A percentile compares a stretch with the other conserved stretches of the same genome.
Evolutionary conservation across 1,140 invertebrate species (phyloP).

Genomic region (Pachypsylla venusta): DNA sequence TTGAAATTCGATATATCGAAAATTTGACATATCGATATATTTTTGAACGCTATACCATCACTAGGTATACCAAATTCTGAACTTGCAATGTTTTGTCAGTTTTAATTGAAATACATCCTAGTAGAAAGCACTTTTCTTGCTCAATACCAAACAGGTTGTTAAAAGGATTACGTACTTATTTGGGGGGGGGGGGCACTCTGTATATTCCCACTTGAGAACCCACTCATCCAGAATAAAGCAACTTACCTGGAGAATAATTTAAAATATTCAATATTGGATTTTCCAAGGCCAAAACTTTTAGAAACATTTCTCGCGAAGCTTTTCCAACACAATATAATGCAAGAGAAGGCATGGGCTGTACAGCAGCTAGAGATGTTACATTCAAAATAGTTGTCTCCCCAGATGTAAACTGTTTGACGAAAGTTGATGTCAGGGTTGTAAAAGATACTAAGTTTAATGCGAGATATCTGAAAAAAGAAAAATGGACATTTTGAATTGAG

Average conservation of each 20-base stretch:
- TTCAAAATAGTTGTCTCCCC: slow-evolving; percentile 55
- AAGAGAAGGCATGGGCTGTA: slow-evolving; percentile 58
- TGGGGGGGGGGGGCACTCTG: no score
- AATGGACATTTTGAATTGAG: no score
- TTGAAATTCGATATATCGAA: no score
- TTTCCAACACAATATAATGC: slow-evolving; percentile 73
- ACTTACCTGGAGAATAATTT: slow-evolving; percentile 74
- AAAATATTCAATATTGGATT: slow-evolving; percentile 57
- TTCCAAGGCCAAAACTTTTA: slow-evolving; percentile 67
- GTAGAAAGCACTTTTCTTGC: no score
- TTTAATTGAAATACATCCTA: no score
- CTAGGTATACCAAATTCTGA: background rate
- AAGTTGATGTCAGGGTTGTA: slow-evolving; percentile 57
- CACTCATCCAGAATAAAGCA: no score
- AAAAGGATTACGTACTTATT: no score
- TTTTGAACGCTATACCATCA: no score
- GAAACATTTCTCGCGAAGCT: slow-evolving; percentile 84
- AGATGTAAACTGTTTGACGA: slow-evolving; percentile 41
- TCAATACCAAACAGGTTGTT: no score
- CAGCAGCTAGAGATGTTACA: slow-evolving; percentile 67
- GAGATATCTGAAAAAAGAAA: slow-evolving; percentile 23
- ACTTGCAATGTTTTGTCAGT: no score
- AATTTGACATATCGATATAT: no score
- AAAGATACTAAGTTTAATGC: slow-evolving; percentile 33
- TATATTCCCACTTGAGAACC: no score